These are phyloP conservation scores for Catocala sponsa DNA, from an alignment of 2,888 invertebrate species.

Conservation along the genomic window DNA sequence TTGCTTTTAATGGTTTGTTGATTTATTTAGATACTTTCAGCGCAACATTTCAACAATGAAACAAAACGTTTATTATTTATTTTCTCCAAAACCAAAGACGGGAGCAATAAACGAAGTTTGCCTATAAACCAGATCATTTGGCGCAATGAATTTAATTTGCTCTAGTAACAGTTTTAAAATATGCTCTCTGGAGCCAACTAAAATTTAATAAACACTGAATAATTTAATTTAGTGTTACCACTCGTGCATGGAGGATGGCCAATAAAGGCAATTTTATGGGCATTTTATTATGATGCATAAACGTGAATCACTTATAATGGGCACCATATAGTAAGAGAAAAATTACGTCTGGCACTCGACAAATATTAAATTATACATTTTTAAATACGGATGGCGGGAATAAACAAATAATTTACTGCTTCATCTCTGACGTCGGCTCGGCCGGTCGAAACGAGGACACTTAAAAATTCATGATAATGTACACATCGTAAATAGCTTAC, in stretches of 20 bases:
- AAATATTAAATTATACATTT: conserved; percentile 67
- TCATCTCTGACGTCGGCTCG: conserved; percentile 40
- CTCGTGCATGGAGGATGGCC: conserved; percentile 82
- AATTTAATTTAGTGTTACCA: conserved; percentile 82
- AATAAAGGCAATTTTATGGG: conserved; percentile 85
- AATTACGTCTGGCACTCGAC: conserved; percentile 64
- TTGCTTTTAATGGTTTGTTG: too few relatives aligned
- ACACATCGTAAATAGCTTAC: conserved; percentile 46
- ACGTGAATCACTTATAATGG: conserved; percentile 83
- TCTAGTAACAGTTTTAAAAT: conserved; percentile 76
- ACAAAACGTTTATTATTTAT: background rate
- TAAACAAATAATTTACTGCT: conserved; percentile 59
- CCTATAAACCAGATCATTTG: conserved; percentile 66
- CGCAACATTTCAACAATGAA: background rate
- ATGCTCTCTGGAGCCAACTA: conserved; percentile 76
- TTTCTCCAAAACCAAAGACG: background rate
- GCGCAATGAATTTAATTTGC: conserved; percentile 69
- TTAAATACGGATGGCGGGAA: conserved; percentile 56
- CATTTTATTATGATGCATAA: conserved; percentile 86
- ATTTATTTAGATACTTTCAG: too few relatives aligned
- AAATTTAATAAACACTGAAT: conserved; percentile 85
- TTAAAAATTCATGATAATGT: conserved; percentile 53
- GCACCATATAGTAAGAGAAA: conserved; percentile 64
- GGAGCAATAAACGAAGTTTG: conserved; percentile 26
- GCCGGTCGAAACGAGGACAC: conserved; percentile 43